Evolutionary conservation across 2,113 vertebrate species (phyloP), one percentile per base, ranked within the genome.

Genomic region (Sinocyclocheilus grahami): DNA sequence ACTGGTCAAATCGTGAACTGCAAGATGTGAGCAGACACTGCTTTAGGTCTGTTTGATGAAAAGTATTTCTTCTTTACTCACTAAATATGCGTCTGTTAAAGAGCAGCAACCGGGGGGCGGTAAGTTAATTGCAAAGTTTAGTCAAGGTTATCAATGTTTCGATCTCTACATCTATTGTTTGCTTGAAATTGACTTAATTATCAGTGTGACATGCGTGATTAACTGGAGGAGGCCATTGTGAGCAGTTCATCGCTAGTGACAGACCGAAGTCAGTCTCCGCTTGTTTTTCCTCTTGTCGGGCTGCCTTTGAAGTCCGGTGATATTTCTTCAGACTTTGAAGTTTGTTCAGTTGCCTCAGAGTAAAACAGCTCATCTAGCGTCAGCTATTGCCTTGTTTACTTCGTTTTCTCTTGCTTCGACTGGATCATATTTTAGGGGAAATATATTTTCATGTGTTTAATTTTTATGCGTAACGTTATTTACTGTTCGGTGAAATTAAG

Each of bases 261-360:
- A 80, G 58, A 46, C 58, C 24, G 1, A 80, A 63, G 78, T 60
- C 30, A 14, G 53, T 30, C 8, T 82, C 2, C 46, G 60, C 62
- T 30, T 65, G 78, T 63, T 80, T 80, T 42, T 80, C 9, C 53
- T 78, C 30, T 33, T 58, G 51, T 78, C 13, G 20, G 10, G 30
- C 27, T 60, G 4, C 77, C 33, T 62, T 80, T 63, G 33, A 80
- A 80, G 58, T 62, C 53, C 51, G 16, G 51, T 60, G 9, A 60
- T 78, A 58, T 78, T 48, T 75, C 53, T 79, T 62, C 11, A 42
- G 33, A 39, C 55, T 62, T 80, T 80, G 55, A 80, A 80, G 78
- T 80, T 1, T 2, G 0, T 63, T 63, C 22, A 24, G 78, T 24
- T 18, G 78, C 58, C 78, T 62, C 37, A 2, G 37, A 63, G 55